Percentiles rank a stretch among this genome's conserved stretches.
phyloP scores from a whole-genome alignment of 1,140 invertebrate species.

The Cylas formicarius region DNA sequence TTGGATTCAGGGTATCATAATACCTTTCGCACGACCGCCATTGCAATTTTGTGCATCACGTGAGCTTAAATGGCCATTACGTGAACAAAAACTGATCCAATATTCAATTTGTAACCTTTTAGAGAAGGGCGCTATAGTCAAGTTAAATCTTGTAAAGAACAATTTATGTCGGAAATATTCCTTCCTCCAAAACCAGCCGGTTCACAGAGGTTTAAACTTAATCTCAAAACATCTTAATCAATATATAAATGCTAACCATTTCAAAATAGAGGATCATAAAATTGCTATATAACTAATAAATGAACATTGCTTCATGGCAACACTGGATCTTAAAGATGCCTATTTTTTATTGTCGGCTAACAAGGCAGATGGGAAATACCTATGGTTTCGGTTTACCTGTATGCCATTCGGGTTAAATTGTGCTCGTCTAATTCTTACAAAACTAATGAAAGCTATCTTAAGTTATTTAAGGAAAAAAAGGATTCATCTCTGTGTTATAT shows the following conservation, averaged over 20 bases:
- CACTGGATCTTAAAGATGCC: conserved; percentile 16
- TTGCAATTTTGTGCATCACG: too few relatives aligned
- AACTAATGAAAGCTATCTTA: conserved; percentile 16
- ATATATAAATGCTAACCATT: conserved; percentile 16
- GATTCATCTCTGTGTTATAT: conserved; percentile 10
- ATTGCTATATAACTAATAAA: conserved; percentile 12
- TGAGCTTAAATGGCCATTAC: too few relatives aligned
- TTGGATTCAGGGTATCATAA: too few relatives aligned
- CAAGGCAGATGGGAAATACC: conserved; percentile 7
- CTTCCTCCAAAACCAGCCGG: conserved; percentile 17
- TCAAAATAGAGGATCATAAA: conserved; percentile 22
- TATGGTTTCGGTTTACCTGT: conserved; percentile 7
- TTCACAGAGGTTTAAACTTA: conserved; percentile 16
- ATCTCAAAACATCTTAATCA: conserved; percentile 21
- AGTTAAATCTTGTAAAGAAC: not conserved
- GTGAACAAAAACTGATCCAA: too few relatives aligned
- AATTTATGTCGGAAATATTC: conserved; percentile 22
- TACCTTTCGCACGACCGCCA: too few relatives aligned
- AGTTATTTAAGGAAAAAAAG: conserved; percentile 7
- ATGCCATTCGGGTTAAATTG: conserved; percentile 8
- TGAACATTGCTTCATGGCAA: conserved; percentile 10
- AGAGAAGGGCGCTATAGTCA: too few relatives aligned
- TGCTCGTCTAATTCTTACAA: conserved; percentile 13
- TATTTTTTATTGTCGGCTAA: conserved; percentile 3
- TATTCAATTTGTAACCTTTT: too few relatives aligned